Evolutionary conservation across 64 coral and sea anemone genomes (phyloP), one percentile per base, ranked within the genome.

Genomic region (Pocillopora verrucosa): DNA sequence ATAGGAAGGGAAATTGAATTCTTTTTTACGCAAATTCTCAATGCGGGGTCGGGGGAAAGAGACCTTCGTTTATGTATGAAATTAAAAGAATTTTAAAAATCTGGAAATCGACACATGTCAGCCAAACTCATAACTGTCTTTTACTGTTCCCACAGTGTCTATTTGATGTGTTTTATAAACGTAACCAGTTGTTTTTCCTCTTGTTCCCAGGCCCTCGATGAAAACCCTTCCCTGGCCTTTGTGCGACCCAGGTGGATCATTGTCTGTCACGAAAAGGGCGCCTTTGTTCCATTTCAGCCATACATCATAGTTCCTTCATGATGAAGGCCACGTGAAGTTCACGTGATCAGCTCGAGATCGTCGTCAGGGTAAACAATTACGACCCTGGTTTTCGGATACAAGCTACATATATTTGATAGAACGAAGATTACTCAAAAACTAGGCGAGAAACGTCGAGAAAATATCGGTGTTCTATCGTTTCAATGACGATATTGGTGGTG

Each of bases 191-290:
- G 58, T 6, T 41, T 72, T 37, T 30, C 25, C 88, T 73, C 65
- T 68, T n/a, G 75, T 89, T 69, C 82, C 25, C 68, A 99, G 97
- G 97, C 97, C 26, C 91, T 99, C 35, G 76, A 87, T 38, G 97
- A 99, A 82, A 99, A 99, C 59, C 91, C 93, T 19, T 99, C 91
- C 14, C 63, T 99, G 70, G 94, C 97, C n/a, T 99, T 99, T 79
- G 91, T 99, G 15, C 87, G 85, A 22, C 97, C 97, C 36, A 99
- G 93, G 91, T 99, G 97, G 97, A 89, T 99, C n/a, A 91, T 93
- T 60, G 87, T 89, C 17, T 99, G 97, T 74, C 93, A 99, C 38
- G 94, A 95, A 65, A 99, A 95, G 86, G 63, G 77, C 34, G 87
- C 88, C 16, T 61, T 99, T 74, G 94, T 99, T 86, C 97, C 97